Percentiles rank a stretch among this genome's conserved stretches.
Evolutionary conservation across 2,113 vertebrate species (phyloP).

Genomic region (Tupaia chinensis): DNA sequence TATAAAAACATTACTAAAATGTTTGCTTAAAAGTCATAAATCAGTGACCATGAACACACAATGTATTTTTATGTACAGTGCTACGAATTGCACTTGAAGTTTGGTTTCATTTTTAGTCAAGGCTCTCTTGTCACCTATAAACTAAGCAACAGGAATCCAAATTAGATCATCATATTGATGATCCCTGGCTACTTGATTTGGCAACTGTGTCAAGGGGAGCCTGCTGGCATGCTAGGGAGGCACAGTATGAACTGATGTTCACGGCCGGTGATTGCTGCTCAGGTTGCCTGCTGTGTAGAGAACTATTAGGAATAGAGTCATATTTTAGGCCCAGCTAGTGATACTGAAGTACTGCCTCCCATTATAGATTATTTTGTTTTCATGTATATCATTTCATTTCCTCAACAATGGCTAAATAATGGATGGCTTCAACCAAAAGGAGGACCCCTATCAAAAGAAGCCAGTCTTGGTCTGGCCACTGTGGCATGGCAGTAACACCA

Average conservation of each 20-base stretch:
- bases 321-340: not conserved
- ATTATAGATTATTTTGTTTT: not conserved
- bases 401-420: not conserved
- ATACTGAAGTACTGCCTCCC: not conserved
- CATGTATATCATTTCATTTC: not conserved
- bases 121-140: not conserved
- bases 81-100: not conserved
- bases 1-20: not conserved
- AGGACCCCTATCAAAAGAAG: not conserved
- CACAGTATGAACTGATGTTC: not conserved
- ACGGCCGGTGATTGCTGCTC: not conserved
- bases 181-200: not conserved
- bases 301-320: not conserved
- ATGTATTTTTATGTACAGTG: not conserved
- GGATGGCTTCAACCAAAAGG: not conserved
- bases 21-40: constrained; percentile 33
- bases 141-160: not conserved
- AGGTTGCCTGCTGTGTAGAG: not conserved
- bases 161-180: not conserved
- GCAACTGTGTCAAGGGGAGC: not conserved
- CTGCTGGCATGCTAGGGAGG: not conserved
- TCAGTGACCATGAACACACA: not conserved
- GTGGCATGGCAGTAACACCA: too few relatives aligned
- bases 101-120: constrained; percentile 39
- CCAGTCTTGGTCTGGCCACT: not conserved